These are phyloP conservation scores for Agapornis roseicollis DNA, from an alignment of 2,113 vertebrate species.

Conservation along the genomic window DNA sequence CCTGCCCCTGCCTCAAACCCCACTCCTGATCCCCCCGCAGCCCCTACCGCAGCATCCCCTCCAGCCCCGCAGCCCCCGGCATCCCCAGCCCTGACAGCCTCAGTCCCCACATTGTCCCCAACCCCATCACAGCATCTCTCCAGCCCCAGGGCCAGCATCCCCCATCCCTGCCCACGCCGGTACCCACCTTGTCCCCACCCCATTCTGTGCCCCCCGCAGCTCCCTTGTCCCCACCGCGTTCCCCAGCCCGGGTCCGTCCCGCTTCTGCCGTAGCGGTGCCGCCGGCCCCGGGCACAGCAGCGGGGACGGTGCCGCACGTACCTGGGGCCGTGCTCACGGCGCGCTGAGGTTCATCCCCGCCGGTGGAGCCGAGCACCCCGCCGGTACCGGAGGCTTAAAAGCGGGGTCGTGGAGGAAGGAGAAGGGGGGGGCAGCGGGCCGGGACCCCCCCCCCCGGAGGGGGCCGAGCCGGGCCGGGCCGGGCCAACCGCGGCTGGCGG, in stretches of 20 bases:
- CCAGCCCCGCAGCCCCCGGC: background rate
- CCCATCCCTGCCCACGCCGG: background rate
- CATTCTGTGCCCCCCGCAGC: too few relatives aligned
- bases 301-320: background rate
- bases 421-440: background rate
- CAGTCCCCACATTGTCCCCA: background rate
- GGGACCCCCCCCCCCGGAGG: background rate
- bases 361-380: background rate
- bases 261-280: background rate
- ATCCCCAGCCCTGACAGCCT: background rate
- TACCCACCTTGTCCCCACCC: background rate
- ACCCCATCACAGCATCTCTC: background rate
- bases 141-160: background rate
- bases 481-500: background rate
- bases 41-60: background rate
- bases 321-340: background rate
- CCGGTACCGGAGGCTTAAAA: background rate
- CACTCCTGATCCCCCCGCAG: background rate
- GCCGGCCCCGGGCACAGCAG: background rate
- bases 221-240: background rate
- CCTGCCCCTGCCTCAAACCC: background rate
- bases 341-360: background rate
- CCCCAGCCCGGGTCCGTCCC: background rate
- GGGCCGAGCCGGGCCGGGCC: background rate
- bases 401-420: background rate